phyloP scores from a whole-genome alignment of 2,797 vertebrate species.

The Thalassophryne amazonica region DNA sequence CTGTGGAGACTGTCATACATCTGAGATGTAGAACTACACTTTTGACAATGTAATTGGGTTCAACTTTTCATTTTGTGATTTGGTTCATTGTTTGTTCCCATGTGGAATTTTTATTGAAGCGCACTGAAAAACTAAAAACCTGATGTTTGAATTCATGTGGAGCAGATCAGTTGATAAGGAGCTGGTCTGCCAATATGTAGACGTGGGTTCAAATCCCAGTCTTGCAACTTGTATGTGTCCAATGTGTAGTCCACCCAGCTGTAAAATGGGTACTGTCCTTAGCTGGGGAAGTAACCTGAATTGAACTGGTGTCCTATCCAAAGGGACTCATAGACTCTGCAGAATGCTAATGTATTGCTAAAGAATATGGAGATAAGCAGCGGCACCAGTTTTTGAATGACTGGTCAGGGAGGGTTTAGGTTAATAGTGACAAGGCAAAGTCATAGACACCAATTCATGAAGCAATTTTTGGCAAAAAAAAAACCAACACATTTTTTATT shows the following conservation, averaged over 20 bases:
- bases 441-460: conserved; percentile 38
- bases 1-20: conserved; percentile 37
- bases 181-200: too few species aligned
- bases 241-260: too few species aligned
- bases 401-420: too few species aligned
- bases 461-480: conserved; percentile 54
- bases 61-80: conserved; percentile 34
- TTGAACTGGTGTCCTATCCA: too few species aligned
- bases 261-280: too few species aligned
- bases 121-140: conserved; percentile 37
- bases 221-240: too few species aligned
- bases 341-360: too few species aligned
- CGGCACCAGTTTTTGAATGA: too few species aligned
- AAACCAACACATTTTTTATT: conserved; percentile 29
- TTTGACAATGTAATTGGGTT: conserved; percentile 30
- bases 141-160: conserved; percentile 3
- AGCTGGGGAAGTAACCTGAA: too few species aligned
- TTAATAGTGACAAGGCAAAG: conserved; percentile 56
- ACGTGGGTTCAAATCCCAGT: too few species aligned
- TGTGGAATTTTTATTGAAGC: conserved; percentile 30
- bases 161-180: conserved; percentile 13
- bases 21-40: conserved; percentile 20
- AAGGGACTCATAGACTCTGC: too few species aligned
- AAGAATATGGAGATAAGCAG: too few species aligned
- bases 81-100: conserved; percentile 38